phyloP scores from a whole-genome alignment of 2,797 vertebrate genomes.

The Alca torda region DNA sequence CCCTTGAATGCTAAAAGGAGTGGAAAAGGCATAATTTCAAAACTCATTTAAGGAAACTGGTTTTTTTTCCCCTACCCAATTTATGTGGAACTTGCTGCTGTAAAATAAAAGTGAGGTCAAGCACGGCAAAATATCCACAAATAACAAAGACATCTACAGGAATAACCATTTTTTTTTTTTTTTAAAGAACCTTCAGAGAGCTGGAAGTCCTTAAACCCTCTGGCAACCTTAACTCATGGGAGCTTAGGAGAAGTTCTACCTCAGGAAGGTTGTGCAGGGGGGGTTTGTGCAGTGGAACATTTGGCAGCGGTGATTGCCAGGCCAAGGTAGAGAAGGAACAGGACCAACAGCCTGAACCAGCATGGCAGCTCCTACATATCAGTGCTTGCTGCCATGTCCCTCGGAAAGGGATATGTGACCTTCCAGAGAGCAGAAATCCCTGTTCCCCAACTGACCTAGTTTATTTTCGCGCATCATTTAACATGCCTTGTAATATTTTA shows the following conservation, averaged over 20 bases:
- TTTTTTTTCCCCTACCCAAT: neutral
- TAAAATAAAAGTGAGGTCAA: neutral
- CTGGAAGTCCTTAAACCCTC: neutral
- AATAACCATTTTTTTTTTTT: neutral
- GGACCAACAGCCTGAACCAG: neutral
- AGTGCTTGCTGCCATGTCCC: neutral
- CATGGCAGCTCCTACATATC: neutral
- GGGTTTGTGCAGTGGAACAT: neutral
- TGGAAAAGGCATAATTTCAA: neutral
- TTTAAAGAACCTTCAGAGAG: neutral
- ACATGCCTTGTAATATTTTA: conserved; percentile 8
- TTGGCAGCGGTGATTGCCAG: neutral
- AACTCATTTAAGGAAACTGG: neutral
- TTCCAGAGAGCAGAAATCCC: neutral
- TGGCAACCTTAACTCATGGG: neutral
- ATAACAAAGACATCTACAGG: neutral
- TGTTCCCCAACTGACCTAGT: neutral
- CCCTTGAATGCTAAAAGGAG: neutral
- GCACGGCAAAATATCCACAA: neutral
- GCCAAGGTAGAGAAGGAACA: neutral
- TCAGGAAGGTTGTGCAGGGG: neutral
- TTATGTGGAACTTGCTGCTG: neutral
- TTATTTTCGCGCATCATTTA: conserved; percentile 14
- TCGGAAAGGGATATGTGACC: neutral
- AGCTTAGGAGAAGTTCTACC: neutral